Evolutionary conservation across 2,888 invertebrate genomes (phyloP).

Genomic region (Ochropleura leucogaster): DNA sequence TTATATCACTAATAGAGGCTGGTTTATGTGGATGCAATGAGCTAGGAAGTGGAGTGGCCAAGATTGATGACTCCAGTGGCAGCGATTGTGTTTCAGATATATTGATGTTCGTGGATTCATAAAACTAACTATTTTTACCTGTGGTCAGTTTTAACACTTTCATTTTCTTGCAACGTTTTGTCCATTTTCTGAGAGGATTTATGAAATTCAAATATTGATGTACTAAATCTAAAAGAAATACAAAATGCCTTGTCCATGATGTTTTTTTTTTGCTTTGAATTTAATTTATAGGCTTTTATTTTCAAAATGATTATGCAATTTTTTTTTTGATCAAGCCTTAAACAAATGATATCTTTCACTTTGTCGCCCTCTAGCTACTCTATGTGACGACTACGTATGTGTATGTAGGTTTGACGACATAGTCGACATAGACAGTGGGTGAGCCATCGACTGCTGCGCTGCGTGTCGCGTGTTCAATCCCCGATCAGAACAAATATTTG

Average conservation of each 20-base stretch:
- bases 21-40: slow-evolving; percentile 78
- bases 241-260: background rate
- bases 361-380: no score
- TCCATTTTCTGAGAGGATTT: background rate
- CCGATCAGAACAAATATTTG: no score
- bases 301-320: no score
- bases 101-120: background rate
- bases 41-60: slow-evolving; percentile 49
- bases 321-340: no score
- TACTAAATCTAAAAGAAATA: background rate
- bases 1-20: slow-evolving; percentile 86
- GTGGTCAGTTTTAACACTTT: background rate
- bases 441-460: no score
- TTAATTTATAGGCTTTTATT: no score
- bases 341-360: no score
- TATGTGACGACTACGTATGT: no score
- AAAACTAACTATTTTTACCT: background rate
- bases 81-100: slow-evolving; percentile 48
- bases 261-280: no score
- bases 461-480: no score
- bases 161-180: background rate
- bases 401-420: no score
- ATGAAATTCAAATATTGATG: background rate
- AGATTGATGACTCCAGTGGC: slow-evolving; percentile 44
- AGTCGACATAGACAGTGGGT: no score